phyloP scores from a whole-genome alignment of 2,113 vertebrate genomes.

The Nibea albiflora region DNA sequence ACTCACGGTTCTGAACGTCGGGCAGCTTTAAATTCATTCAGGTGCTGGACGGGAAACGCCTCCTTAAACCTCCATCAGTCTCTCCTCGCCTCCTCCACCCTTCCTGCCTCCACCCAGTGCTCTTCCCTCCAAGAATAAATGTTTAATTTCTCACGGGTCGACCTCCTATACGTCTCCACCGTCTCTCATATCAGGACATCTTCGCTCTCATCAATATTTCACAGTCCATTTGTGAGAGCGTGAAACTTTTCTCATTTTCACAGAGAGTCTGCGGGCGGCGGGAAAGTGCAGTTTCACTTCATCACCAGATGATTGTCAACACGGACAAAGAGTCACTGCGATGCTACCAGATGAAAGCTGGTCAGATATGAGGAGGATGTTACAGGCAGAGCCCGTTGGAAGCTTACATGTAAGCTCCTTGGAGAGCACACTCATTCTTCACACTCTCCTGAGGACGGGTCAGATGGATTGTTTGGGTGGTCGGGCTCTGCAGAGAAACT shows the following conservation, averaged over 20 bases:
- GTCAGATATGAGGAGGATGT: too few relatives aligned
- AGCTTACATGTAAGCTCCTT: too few relatives aligned
- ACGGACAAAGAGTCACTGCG: too few relatives aligned
- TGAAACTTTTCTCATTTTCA: slow-evolving; percentile 55
- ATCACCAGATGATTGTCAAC: slow-evolving; percentile 25
- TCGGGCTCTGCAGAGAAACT: too few relatives aligned
- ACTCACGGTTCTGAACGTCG: too few relatives aligned
- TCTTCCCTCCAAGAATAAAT: too few relatives aligned
- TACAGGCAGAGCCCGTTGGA: neutral
- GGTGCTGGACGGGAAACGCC: neutral
- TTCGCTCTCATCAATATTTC: slow-evolving; percentile 42
- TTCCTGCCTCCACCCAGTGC: too few relatives aligned
- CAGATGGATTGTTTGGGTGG: too few relatives aligned
- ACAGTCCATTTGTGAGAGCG: slow-evolving; percentile 31
- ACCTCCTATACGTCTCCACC: neutral
- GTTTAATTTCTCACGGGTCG: neutral
- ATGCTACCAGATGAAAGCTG: too few relatives aligned
- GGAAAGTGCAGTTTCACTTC: neutral
- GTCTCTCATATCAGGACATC: neutral
- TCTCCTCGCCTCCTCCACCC: neutral
- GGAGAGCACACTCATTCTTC: too few relatives aligned
- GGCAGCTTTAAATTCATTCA: neutral
- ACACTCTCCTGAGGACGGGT: too few relatives aligned
- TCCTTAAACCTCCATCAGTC: neutral
- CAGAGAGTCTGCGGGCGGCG: neutral